A percentile compares a stretch with the other conserved stretches of the same genome.
Evolutionary conservation across 2,113 vertebrate species (phyloP).

Genomic region (Hippocampus abdominalis): DNA sequence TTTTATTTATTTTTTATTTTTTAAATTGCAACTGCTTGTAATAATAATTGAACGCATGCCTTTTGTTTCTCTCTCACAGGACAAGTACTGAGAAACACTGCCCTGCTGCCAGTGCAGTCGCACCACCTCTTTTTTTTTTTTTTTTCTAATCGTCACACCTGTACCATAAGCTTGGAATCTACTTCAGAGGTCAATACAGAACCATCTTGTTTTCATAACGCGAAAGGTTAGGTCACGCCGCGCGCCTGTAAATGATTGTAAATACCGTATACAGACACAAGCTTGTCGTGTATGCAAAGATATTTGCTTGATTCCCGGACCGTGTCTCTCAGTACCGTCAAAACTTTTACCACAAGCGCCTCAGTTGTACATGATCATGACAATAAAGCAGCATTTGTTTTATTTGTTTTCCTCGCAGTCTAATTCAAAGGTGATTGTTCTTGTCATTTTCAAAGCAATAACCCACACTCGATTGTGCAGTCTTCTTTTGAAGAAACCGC

Average conservation of each 20-base stretch:
- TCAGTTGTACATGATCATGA: constrained; percentile 62
- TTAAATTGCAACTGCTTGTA: background rate
- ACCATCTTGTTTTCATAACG: constrained; percentile 14
- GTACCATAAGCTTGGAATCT: constrained; percentile 1
- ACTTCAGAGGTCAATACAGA: background rate
- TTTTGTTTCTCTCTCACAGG: background rate
- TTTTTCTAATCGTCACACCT: constrained; percentile 18
- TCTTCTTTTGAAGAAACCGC: background rate
- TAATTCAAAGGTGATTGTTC: background rate
- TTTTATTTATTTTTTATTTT: background rate
- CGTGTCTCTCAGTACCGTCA: constrained; percentile 55
- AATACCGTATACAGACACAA: constrained; percentile 30
- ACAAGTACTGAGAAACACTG: constrained; percentile 52
- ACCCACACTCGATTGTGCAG: background rate
- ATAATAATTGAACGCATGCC: background rate
- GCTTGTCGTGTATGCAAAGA: background rate
- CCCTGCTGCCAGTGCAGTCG: constrained; percentile 28
- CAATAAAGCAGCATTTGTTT: constrained; percentile 66
- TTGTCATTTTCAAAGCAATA: background rate
- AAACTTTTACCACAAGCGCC: constrained; percentile 54
- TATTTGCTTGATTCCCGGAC: constrained; percentile 14
- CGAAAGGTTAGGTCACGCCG: background rate
- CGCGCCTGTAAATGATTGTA: constrained; percentile 52
- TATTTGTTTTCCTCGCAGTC: constrained; percentile 51
- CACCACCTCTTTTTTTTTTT: constrained; percentile 18